Evolutionary conservation across 2,113 vertebrate genomes (phyloP), one percentile per base, ranked within the genome.

Genomic region (Chaetura pelagica): DNA sequence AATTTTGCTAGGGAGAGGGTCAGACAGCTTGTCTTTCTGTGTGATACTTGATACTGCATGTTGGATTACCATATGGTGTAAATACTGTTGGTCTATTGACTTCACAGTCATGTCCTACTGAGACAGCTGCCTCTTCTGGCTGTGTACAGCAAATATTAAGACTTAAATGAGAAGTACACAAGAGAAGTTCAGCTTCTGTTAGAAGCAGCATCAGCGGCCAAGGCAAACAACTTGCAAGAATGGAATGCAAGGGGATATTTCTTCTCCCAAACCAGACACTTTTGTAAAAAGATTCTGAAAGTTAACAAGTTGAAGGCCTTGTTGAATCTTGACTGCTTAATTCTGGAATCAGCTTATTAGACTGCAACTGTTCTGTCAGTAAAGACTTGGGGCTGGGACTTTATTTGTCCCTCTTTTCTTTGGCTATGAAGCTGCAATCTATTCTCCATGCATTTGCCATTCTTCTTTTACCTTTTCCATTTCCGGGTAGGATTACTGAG

Each of bases 101-200:
- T 96, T 91, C 77, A 87, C 73, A 63, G 30, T 82, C 63, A 75
- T 93, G 61, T 94, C 78, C 81, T 84, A 8, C 69, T 48, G 84
- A 95, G 95, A 78, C 34, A 91, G 68, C 76, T 96, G 75, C 63
- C 90, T 90, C 66, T 94, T 62, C 81, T 89, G 87, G 54, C 84
- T 77, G 52, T 7, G 27, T 87, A 46, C 46, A 91, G 57, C 64
- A 87, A 67, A 90, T 92, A 88, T 55, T 82, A 92, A 73, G 63
- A 76, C 54, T 76, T 55, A 27, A 89, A 61, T 80, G 44, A 79
- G 49, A 85, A 67, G 15, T 38, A 34, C 51, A 63, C 3, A 8
- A 83, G 52, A 32, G 29, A 86, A 93, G 90, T 68, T 68, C 71
- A 72, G 48, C 54, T 76, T 79, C n/a, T 55, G 34, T 72, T 42